Base-by-base conservation (phyloP, 2,797 vertebrate species). In the Betta splendens region DNA sequence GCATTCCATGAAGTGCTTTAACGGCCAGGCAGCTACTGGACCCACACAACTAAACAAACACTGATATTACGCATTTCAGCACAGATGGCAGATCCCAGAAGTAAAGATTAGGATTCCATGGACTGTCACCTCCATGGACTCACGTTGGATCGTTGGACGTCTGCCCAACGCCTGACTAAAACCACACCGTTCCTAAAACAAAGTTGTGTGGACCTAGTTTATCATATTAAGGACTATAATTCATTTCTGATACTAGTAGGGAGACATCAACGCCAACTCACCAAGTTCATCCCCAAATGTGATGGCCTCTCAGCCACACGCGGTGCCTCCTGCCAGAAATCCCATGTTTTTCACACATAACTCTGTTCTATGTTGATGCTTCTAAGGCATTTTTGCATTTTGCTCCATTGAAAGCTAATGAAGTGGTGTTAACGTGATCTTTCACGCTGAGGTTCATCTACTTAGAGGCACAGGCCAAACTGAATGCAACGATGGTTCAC, bases 321-420 rank as follows among this genome's bases (percentile, higher is more conserved):
- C 10, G 21, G 38, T 9, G 40, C 23, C 23, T 56, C 10, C 25
- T 62, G 48, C 48, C 66, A 70, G 56, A 44, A 72, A 57, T 62
- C 37, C 38, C 29, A 60, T 73, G 53, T 64, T 71, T 63, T 38
- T 9, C 31, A 42, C 47, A 62, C 42, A 44, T 40, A 15, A 5
- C 61, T 48, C 51, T 23, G 33, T 54, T 69, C 9, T 62, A 32
- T 54, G 12, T 37, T 57, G 39, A 22, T 59, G 42, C 64, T 56
- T 11, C 9, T 21, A 23, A 42, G 56, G 57, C 50, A 16, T 61
- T 73, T 75, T 42, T 53, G 46, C 50, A 52, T 80, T 80, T 74
- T 77, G 73, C 70, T 77, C 74, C 72, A 75, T 38, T 80, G 66
- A 60, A 69, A 69, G 48, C 75, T 79, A 82, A 84, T 85, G 81